A percentile compares a stretch with the other conserved stretches of the same genome.
Conservation (phyloP, 2,113 vertebrate species). For the Antigone vipio region DNA sequence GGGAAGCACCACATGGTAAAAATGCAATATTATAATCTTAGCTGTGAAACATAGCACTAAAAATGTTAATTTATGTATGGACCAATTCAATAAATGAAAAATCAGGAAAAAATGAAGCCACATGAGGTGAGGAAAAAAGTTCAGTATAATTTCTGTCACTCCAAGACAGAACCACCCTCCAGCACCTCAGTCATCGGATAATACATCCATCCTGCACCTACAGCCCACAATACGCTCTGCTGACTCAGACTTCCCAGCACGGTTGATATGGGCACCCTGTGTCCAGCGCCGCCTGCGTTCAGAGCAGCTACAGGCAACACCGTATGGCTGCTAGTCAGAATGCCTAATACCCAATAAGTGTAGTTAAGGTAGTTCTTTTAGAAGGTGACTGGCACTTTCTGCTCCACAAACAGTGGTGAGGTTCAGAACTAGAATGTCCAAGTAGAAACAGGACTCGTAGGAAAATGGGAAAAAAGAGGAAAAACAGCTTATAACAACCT, state of each 20-base stretch:
- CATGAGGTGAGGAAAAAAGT: background rate
- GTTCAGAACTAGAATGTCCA: background rate
- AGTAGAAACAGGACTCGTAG: background rate
- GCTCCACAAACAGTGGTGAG: background rate
- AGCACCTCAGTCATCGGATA: background rate
- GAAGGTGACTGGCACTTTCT: background rate
- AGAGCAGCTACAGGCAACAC: background rate
- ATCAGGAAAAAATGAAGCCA: background rate
- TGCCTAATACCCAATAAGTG: fast-evolving
- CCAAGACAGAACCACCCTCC: background rate
- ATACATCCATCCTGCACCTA: background rate
- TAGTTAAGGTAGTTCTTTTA: background rate
- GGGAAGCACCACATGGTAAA: background rate
- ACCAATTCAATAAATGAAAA: background rate
- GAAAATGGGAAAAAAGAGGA: background rate
- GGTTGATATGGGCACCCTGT: fast-evolving
- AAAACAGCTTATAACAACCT: background rate
- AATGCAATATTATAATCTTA: background rate
- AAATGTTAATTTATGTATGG: background rate
- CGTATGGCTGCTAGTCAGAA: background rate
- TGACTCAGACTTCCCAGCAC: background rate
- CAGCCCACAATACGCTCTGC: background rate
- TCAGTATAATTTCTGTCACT: background rate
- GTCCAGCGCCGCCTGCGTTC: background rate
- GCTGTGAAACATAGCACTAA: background rate